Conservation (phyloP, 1,140 invertebrate genomes). For the Drepana arcuata region DNA sequence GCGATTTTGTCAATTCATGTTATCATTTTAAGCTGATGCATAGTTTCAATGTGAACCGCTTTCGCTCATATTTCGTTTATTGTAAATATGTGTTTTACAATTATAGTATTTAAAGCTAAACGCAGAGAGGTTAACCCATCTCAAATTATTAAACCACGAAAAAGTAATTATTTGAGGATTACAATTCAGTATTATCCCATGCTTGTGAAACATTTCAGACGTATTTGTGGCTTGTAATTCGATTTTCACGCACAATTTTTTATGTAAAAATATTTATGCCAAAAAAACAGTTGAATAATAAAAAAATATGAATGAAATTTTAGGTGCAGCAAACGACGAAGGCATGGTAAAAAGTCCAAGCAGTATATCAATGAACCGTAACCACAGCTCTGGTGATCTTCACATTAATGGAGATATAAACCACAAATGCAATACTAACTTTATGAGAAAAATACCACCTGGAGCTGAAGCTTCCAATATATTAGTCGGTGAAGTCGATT, state of each 20-base stretch:
- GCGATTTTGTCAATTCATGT: constrained; percentile 7
- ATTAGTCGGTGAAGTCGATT: constrained; percentile 97
- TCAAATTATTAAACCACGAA: no score
- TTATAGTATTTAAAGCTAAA: no score
- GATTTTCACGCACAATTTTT: no score
- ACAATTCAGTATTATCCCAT: no score
- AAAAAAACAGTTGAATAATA: no score
- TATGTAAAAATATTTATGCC: no score
- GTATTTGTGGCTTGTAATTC: no score
- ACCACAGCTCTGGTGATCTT: constrained; percentile 81
- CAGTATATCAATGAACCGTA: constrained; percentile 83
- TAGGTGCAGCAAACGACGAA: constrained; percentile 52
- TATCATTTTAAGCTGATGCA: constrained; percentile 3
- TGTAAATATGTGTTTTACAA: no score
- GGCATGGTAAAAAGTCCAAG: constrained; percentile 86
- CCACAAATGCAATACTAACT: constrained; percentile 90
- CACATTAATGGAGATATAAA: constrained; percentile 78
- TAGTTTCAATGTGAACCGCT: constrained; percentile 4
- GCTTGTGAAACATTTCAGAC: no score
- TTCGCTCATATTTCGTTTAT: constrained; percentile 5
- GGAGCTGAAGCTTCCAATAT: constrained; percentile 98
- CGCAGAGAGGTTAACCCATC: no score
- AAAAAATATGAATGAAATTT: no score
- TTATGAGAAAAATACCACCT: constrained; percentile 97
- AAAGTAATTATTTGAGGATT: no score